Percentiles rank a stretch among this genome's conserved stretches.
Evolutionary conservation across 2,888 invertebrate genomes (phyloP).

Genomic region (Microchrysa polita): DNA sequence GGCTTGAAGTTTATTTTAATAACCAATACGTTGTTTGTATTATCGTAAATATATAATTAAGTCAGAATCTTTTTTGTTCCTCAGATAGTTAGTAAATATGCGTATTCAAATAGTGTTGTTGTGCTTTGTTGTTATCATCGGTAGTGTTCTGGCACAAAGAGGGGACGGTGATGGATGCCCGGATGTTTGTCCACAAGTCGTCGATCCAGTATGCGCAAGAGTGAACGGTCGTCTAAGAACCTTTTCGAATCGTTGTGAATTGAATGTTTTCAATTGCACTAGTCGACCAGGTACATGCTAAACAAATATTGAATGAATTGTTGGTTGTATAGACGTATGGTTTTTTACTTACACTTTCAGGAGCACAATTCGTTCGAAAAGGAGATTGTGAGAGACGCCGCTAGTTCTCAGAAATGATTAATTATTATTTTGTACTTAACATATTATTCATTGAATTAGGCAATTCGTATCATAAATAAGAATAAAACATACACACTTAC

Average conservation of each 20-base stretch:
- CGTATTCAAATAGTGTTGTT: not conserved
- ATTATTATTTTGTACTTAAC: no score
- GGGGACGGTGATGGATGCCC: slow-evolving; percentile 6
- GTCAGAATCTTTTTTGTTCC: no score
- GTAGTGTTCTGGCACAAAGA: not conserved
- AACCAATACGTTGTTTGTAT: no score
- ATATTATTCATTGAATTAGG: no score
- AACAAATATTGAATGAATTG: not conserved
- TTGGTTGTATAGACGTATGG: not conserved
- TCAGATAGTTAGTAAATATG: not conserved
- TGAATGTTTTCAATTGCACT: not conserved
- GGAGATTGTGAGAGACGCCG: not conserved
- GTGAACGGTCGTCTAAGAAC: not conserved
- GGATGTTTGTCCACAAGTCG: not conserved
- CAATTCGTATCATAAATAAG: no score
- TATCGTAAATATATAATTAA: no score
- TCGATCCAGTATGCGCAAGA: slow-evolving; percentile 5
- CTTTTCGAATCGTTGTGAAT: slow-evolving; percentile 5
- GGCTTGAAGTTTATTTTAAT: no score
- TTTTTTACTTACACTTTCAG: not conserved
- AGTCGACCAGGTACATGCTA: not conserved
- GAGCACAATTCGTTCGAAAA: not conserved
- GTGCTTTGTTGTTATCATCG: not conserved
- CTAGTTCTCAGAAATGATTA: no score
- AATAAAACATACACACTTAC: no score